Evolutionary conservation across 1,140 invertebrate species (phyloP).

Genomic region (Samia ricini): DNA sequence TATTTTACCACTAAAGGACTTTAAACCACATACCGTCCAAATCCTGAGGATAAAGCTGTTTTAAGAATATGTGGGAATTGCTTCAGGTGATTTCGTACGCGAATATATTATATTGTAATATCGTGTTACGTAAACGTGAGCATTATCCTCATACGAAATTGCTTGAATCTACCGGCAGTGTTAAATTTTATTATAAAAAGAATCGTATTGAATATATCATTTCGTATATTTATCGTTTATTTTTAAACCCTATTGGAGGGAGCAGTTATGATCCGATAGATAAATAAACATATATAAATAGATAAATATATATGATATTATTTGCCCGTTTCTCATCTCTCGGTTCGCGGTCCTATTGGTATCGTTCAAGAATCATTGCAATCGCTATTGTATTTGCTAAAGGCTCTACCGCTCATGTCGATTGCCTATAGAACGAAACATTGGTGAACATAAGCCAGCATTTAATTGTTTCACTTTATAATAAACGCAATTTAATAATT

Average conservation of each 20-base stretch:
- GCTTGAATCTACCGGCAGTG: not conserved
- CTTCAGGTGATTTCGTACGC: constrained; percentile 42
- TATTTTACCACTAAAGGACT: constrained; percentile 70
- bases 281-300: constrained; percentile 10
- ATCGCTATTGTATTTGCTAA: constrained; percentile 65
- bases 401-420: constrained; percentile 63
- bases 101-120: constrained; percentile 22
- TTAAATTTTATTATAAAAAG: not conserved
- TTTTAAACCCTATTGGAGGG: not conserved
- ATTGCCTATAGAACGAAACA: constrained; percentile 60
- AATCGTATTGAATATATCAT: not conserved
- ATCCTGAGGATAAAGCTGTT: constrained; percentile 50
- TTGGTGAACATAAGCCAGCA: constrained; percentile 35
- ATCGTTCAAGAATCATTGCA: constrained; percentile 49
- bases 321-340: constrained; percentile 54
- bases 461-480: constrained; percentile 20
- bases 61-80: constrained; percentile 67
- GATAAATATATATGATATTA: constrained; percentile 33
- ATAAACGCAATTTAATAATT: not conserved
- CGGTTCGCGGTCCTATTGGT: constrained; percentile 44
- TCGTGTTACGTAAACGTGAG: not conserved
- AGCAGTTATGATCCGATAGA: constrained; percentile 3
- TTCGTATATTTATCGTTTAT: not conserved
- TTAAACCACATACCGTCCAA: constrained; percentile 59
- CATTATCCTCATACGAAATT: not conserved